A percentile compares a stretch with the other conserved stretches of the same genome.
Conservation (phyloP, 92 coral and sea anemone genomes). For the Porites divaricata region DNA sequence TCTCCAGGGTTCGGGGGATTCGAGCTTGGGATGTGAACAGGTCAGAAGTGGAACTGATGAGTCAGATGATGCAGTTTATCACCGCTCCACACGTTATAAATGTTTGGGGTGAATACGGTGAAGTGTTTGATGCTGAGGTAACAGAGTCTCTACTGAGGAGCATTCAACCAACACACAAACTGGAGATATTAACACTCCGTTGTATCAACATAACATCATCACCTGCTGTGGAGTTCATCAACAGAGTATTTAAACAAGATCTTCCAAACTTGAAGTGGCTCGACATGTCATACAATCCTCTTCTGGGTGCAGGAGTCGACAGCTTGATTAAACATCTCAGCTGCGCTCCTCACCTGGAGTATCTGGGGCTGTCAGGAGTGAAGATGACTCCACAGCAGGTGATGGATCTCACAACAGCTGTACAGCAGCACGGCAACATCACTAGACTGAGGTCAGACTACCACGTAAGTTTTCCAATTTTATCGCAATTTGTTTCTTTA, state of each 20-base stretch:
- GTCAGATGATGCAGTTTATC: background rate
- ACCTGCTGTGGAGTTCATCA: background rate
- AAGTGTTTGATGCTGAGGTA: background rate
- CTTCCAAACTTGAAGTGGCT: background rate
- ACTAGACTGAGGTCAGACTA: background rate
- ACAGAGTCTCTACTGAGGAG: background rate
- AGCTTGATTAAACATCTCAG: background rate
- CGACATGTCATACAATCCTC: background rate
- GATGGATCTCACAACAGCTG: background rate
- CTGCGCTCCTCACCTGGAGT: background rate
- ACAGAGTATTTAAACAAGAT: background rate
- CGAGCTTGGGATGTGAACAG: fast-evolving
- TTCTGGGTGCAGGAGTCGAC: background rate
- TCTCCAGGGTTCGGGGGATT: background rate
- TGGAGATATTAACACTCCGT: background rate
- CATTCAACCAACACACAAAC: background rate
- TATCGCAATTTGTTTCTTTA: background rate
- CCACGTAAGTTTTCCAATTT: background rate
- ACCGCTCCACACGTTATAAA: background rate
- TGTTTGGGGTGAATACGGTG: background rate
- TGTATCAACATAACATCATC: background rate
- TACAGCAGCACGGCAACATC: background rate
- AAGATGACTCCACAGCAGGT: background rate
- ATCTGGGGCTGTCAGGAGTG: background rate
- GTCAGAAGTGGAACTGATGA: background rate